These are phyloP conservation scores for Neuroscelio doddi DNA, from an alignment of 2,888 invertebrate species.

Conservation along the genomic window DNA sequence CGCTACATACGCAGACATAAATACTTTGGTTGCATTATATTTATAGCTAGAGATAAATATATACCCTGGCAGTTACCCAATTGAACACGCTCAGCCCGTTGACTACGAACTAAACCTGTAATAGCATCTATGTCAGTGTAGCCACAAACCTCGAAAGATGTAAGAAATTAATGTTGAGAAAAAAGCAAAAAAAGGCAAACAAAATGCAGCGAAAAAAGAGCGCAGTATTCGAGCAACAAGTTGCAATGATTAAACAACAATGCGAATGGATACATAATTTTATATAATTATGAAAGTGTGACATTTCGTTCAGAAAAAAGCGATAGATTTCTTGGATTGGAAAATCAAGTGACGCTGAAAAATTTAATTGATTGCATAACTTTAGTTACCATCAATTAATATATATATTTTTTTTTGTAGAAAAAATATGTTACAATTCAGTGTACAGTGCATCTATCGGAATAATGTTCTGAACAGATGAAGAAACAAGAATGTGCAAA, in stretches of 20 bases:
- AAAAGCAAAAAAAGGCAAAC: not conserved
- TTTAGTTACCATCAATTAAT: too few species aligned
- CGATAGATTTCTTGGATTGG: slow-evolving; percentile 1
- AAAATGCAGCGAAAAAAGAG: not conserved
- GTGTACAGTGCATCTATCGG: not conserved
- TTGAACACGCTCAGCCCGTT: slow-evolving; percentile 53
- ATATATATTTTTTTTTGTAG: too few species aligned
- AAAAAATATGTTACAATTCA: not conserved
- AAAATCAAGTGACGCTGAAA: not conserved
- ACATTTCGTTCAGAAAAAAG: not conserved
- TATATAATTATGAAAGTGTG: not conserved
- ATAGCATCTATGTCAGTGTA: slow-evolving; percentile 65
- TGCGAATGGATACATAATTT: not conserved
- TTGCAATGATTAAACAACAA: not conserved
- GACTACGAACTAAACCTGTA: slow-evolving; percentile 54
- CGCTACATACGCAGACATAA: slow-evolving; percentile 32
- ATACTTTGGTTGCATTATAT: slow-evolving; percentile 58
- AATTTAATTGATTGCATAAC: not conserved
- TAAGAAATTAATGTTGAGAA: slow-evolving; percentile 35
- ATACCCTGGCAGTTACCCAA: slow-evolving; percentile 66
- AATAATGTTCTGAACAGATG: not conserved
- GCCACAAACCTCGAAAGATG: slow-evolving; percentile 48
- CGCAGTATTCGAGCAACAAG: slow-evolving; percentile 8
- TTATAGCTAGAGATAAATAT: slow-evolving; percentile 70
- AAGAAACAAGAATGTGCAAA: not conserved